Base-by-base conservation (phyloP, 1,140 invertebrate genomes). In the Mizuhopecten yessoensis region DNA sequence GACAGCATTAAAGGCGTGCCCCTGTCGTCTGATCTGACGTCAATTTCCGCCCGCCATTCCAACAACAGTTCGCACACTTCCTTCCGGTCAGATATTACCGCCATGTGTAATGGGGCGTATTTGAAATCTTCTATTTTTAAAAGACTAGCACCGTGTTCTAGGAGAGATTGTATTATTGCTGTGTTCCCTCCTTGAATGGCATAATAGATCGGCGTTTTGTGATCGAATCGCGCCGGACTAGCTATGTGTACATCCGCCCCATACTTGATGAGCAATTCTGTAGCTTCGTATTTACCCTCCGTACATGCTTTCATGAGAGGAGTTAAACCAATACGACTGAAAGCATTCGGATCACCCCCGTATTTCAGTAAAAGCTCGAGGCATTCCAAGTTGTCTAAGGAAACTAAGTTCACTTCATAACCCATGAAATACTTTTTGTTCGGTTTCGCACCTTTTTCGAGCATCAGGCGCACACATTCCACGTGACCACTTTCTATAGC, bases 401-500 rank as follows among this genome's bases (percentile, higher is more conserved):
- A 34, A 2, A 99, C 98, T 86, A 99, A 96, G 95, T 99, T 99
- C 89, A 99, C 98, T 96, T 99, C 98, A 0, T 98, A 97, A 2
- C 98, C 98, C 94, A 99, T 98, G 96, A 99, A 99, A 93, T 96
- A 96, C 86, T 97, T 94, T 97, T 97, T 96, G 94, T 97, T 97
- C 20, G 97, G 96, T 94, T 97, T 96, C 10, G 97, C 97, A 0
- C 97, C 97, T 97, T 98, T 96, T 97, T 98, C 90, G 97, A 97
- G 97, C 94, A 97, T 94, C 87, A 97, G 93, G 86, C 96, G 95
- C 1, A 97, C 97, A 34, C 98, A 98, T 2, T 98, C 97, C 90
- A 98, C 98, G 95, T 99, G 98, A 89, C 98, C 98, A 96, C 99
- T 98, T 93, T 98, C 97, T 87, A 99, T 98, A 0, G 98, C 98